Evolutionary conservation across 1,140 invertebrate genomes (phyloP).

Genomic region (Planococcus citri): DNA sequence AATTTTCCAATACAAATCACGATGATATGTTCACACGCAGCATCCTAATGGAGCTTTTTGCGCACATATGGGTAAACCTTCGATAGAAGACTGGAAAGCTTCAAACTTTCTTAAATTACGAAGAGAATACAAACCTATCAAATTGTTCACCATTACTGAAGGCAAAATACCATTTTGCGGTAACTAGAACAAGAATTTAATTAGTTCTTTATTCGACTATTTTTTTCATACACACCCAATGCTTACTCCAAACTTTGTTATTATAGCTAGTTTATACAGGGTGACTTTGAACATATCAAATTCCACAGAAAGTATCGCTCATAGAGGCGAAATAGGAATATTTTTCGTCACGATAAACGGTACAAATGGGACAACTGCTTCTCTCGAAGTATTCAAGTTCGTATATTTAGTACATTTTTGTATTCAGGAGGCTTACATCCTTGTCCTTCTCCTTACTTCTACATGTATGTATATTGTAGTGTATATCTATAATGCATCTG

Average conservation of each 20-base stretch:
- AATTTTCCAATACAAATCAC: not conserved
- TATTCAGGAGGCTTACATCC: no score
- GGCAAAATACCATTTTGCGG: conserved; percentile 55
- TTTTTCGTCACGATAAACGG: conserved; percentile 54
- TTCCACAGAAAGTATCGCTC: conserved; percentile 50
- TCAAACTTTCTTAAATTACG: not conserved
- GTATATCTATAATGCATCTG: no score
- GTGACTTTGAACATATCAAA: conserved; percentile 58
- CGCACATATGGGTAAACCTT: conserved; percentile 29
- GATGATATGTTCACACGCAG: conserved; percentile 15
- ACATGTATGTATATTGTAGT: no score
- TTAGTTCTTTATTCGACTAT: conserved; percentile 22
- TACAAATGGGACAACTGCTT: conserved; percentile 39
- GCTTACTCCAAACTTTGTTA: not conserved
- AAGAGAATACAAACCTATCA: conserved; percentile 31
- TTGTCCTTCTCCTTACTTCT: no score
- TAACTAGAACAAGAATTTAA: no score
- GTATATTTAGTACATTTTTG: not conserved
- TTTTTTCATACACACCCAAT: not conserved
- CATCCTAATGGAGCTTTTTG: conserved; percentile 29
- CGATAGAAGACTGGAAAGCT: conserved; percentile 26
- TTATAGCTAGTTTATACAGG: conserved; percentile 57
- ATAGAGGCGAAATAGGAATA: conserved; percentile 65
- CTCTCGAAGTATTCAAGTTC: conserved; percentile 29
- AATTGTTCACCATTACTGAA: conserved; percentile 56